phyloP scores from a whole-genome alignment of 1,140 invertebrate genomes.

The Heliconius hermathena region DNA sequence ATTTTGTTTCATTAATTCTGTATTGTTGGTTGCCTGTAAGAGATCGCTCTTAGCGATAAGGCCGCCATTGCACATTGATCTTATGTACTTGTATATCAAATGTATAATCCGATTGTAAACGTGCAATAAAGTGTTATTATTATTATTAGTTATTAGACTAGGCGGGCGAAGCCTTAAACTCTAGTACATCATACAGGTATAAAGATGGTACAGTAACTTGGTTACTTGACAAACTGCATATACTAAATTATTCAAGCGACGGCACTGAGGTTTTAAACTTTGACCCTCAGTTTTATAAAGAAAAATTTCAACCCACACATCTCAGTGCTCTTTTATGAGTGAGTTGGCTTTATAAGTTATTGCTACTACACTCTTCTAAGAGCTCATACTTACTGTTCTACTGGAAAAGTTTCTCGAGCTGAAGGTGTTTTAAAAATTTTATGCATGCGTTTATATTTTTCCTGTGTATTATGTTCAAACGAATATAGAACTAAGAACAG shows the following conservation, averaged over 20 bases:
- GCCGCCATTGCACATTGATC: too few species aligned
- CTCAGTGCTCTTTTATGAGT: slow-evolving; percentile 33
- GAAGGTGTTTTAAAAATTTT: slow-evolving; percentile 4
- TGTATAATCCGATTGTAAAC: too few species aligned
- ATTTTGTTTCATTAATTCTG: too few species aligned
- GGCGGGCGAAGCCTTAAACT: too few species aligned
- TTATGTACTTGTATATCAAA: too few species aligned
- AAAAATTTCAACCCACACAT: slow-evolving; percentile 25
- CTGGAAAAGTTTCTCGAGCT: background rate
- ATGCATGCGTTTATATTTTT: background rate
- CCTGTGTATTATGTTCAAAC: background rate
- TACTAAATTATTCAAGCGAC: slow-evolving; percentile 34
- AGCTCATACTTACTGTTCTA: slow-evolving; percentile 12
- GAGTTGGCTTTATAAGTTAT: slow-evolving; percentile 19
- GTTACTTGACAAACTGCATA: slow-evolving; percentile 27
- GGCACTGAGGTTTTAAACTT: slow-evolving; percentile 33
- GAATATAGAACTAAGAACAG: background rate
- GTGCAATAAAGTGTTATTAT: too few species aligned
- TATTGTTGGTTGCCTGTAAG: too few species aligned
- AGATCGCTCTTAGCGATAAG: too few species aligned
- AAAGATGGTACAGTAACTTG: background rate
- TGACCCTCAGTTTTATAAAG: slow-evolving; percentile 20
- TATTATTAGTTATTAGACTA: too few species aligned
- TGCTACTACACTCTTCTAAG: slow-evolving; percentile 4
- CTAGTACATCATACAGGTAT: background rate